Percentiles rank a stretch among this genome's conserved stretches.
These are phyloP conservation scores for Phoebastria nigripes DNA, from an alignment of 2,797 vertebrate species.

Conservation along the genomic window DNA sequence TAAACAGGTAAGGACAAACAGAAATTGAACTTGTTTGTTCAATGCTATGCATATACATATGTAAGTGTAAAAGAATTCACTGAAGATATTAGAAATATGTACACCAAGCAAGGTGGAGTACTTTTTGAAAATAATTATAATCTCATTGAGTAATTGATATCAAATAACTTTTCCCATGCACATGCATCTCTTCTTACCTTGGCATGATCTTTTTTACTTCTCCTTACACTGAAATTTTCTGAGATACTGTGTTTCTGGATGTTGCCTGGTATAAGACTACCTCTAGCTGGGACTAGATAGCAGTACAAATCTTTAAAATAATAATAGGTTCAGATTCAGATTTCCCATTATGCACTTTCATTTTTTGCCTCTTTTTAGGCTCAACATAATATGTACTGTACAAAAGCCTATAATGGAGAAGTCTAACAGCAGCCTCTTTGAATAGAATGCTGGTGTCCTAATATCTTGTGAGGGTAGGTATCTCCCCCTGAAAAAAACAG, in stretches of 20 bases:
- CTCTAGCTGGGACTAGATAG: neutral
- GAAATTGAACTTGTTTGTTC: neutral
- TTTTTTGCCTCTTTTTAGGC: neutral
- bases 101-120: neutral
- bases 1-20: neutral
- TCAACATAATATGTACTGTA: neutral
- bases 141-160: neutral
- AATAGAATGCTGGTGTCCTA: neutral
- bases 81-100: neutral
- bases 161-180: neutral
- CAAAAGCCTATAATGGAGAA: neutral
- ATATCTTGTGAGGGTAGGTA: neutral
- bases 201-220: neutral
- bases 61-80: neutral
- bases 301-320: neutral
- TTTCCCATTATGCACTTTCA: neutral
- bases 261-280: neutral
- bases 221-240: neutral
- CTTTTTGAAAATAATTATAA: neutral
- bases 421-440: neutral
- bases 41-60: neutral
- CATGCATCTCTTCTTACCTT: neutral
- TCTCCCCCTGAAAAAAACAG: neutral
- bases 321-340: neutral
- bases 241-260: neutral